Evolutionary conservation across 2,113 vertebrate genomes (phyloP), one percentile per base, ranked within the genome.

Genomic region (Fukomys damarensis): DNA sequence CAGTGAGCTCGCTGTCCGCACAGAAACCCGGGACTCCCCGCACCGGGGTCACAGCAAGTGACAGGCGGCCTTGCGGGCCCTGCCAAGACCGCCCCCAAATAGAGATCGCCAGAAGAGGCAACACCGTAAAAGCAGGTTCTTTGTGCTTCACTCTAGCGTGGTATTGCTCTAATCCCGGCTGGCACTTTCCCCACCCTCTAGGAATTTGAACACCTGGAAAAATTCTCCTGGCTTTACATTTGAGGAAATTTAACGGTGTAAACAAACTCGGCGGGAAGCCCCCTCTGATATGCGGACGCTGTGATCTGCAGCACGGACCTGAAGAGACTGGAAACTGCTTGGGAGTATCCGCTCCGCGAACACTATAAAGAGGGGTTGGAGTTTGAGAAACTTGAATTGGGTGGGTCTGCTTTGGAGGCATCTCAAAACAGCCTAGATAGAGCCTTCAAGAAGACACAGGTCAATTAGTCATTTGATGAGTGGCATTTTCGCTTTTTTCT

Each of bases 161-260:
- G 74, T 38, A 91, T 90, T 86, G 97, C 94, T 88, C 95, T 93
- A 49, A 89, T 28, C 19, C 7, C 43, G 79, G 65, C 59, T 58
- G 0, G 28, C 16, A 0, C 81, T 77, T 43, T 83, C 94, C 85
- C 91, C 95, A 63, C 85, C 95, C 92, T 82, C 61, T 14, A 94
- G 93, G 97, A 97, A 96, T 95, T 38, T 72, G 94, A 94, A 98
- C 97, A 98, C 98, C 98, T 98, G 97, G 97, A 97, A 96, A 94
- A 96, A 91, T 93, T 86, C 95, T 95, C 92, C 92, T 16, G 97
- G 94, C 97, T 97, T 96, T 89, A 61, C 90, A 35, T 94, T 76
- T 41, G 95, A 96, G 96, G 87, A 93, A 77, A 96, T 96, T 97
- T 96, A 97, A 96, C 96, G 96, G 92, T 96, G 96, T 96, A 96